Percentiles rank a stretch among this genome's conserved stretches.
These are phyloP conservation scores for Megalopta genalis DNA, from an alignment of 1,140 invertebrate genomes.

Conservation along the genomic window DNA sequence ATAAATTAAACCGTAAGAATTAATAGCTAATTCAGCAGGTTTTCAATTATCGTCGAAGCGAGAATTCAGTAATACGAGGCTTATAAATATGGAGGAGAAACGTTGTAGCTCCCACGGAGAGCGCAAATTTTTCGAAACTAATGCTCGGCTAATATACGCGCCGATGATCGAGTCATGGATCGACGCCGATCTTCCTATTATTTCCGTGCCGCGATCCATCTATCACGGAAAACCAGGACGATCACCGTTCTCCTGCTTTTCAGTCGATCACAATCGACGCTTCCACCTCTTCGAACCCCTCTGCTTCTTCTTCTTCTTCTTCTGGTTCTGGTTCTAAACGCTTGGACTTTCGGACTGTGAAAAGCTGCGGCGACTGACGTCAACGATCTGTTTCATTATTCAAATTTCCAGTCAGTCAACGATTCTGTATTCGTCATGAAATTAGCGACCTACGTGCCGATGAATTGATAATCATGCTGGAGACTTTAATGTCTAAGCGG, in stretches of 20 bases:
- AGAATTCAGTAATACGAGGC: constrained; percentile 47
- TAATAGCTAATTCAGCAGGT: constrained; percentile 62
- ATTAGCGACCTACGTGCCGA: neutral
- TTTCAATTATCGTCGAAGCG: constrained; percentile 57
- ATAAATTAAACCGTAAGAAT: constrained; percentile 60
- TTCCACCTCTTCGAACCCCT: too few relatives aligned
- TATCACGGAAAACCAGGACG: neutral
- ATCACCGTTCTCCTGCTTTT: too few relatives aligned
- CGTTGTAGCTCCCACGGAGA: constrained; percentile 17
- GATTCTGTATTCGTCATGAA: neutral
- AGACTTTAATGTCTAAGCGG: neutral
- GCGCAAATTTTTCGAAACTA: constrained; percentile 21
- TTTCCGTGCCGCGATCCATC: neutral
- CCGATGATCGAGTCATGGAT: neutral
- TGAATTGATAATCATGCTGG: neutral
- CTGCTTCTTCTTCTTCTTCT: neutral
- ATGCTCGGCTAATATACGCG: constrained; percentile 4
- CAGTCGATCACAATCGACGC: too few relatives aligned
- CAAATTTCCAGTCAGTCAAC: neutral
- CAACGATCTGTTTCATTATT: neutral
- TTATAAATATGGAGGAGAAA: constrained; percentile 59
- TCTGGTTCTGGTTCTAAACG: too few relatives aligned
- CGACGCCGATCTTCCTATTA: neutral
- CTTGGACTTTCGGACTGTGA: neutral
- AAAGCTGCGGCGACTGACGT: neutral